phyloP scores from a whole-genome alignment of 2,888 invertebrate species.

The Eilema caniola region DNA sequence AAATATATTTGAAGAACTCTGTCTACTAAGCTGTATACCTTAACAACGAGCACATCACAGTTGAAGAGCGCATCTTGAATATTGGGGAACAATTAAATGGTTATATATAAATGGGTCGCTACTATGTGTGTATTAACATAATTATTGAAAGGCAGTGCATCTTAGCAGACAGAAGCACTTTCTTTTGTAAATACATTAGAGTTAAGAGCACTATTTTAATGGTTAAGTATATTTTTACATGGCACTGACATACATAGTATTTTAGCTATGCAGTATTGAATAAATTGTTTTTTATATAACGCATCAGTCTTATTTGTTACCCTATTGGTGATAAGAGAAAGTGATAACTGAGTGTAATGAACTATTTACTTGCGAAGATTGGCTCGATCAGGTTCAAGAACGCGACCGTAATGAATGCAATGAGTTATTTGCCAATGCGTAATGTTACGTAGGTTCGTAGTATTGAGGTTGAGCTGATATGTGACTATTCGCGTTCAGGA shows the following conservation, averaged over 20 bases:
- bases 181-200: slow-evolving; percentile 48
- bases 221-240: slow-evolving; percentile 63
- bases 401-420: slow-evolving; percentile 44
- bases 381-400: slow-evolving; percentile 44
- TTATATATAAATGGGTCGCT: slow-evolving; percentile 33
- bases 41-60: slow-evolving; percentile 4
- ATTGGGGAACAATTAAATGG: slow-evolving; percentile 34
- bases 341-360: slow-evolving; percentile 47
- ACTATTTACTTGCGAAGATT: slow-evolving; percentile 47
- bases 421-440: slow-evolving; percentile 15
- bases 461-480: not conserved
- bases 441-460: slow-evolving; percentile 1
- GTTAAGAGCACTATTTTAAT: slow-evolving; percentile 59
- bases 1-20: slow-evolving; percentile 36
- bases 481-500: not conserved
- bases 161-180: slow-evolving; percentile 43
- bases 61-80: slow-evolving; percentile 4
- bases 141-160: slow-evolving; percentile 30
- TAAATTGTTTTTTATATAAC: slow-evolving; percentile 69
- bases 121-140: slow-evolving; percentile 22
- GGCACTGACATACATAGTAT: slow-evolving; percentile 67
- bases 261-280: slow-evolving; percentile 67
- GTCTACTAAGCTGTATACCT: slow-evolving; percentile 37
- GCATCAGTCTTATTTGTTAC: slow-evolving; percentile 48
- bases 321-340: slow-evolving; percentile 45